Evolutionary conservation across 1,140 invertebrate species (phyloP).

Genomic region (Anadara kagoshimensis): DNA sequence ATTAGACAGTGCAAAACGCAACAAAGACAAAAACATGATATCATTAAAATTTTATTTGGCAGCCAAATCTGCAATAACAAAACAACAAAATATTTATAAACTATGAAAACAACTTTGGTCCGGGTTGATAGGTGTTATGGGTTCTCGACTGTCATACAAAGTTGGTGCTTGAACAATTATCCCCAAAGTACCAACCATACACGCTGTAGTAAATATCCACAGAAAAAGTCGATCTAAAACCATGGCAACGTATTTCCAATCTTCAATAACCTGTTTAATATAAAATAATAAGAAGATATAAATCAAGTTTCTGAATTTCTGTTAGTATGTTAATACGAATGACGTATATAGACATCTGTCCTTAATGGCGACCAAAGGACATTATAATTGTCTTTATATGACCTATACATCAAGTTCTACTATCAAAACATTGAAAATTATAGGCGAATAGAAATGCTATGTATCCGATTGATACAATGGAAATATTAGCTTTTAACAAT

Average conservation of each 20-base stretch:
- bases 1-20: too few relatives aligned
- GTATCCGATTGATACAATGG: too few relatives aligned
- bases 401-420: too few relatives aligned
- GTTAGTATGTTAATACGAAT: not conserved
- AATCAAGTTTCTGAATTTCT: not conserved
- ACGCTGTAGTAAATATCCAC: slow-evolving; percentile 73
- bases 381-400: not conserved
- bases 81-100: too few relatives aligned
- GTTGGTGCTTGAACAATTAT: slow-evolving; percentile 96
- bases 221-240: slow-evolving; percentile 74
- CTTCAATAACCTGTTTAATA: slow-evolving; percentile 69
- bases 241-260: slow-evolving; percentile 75
- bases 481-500: too few relatives aligned
- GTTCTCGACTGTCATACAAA: slow-evolving; percentile 93
- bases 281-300: not conserved
- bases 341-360: not conserved
- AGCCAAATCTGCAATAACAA: too few relatives aligned
- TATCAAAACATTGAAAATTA: too few relatives aligned
- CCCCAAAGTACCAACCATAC: slow-evolving; percentile 72
- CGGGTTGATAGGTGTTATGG: slow-evolving; percentile 70
- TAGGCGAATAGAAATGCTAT: too few relatives aligned
- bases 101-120: too few relatives aligned
- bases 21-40: too few relatives aligned
- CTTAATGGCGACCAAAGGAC: not conserved
- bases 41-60: too few relatives aligned